Conservation (phyloP, 2,113 vertebrate species). For the Chauna torquata region DNA sequence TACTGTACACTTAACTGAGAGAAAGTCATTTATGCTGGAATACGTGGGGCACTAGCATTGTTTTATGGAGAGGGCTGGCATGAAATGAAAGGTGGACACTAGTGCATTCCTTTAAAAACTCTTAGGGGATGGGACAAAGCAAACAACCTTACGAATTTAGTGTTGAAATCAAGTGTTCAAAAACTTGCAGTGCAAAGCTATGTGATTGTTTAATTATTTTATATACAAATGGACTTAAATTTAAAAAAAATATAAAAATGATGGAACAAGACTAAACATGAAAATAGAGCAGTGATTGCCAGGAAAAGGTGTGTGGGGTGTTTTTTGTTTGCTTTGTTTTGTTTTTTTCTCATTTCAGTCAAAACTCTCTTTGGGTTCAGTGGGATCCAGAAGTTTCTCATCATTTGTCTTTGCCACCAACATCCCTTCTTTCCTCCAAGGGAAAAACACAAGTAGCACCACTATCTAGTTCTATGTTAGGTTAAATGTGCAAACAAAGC, state of each 20-base stretch:
- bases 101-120: not conserved
- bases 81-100: not conserved
- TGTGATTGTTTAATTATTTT: not conserved
- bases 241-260: not conserved
- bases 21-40: not conserved
- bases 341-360: not conserved
- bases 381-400: not conserved
- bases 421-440: not conserved
- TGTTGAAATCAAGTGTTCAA: not conserved
- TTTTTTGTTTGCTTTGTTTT: not conserved
- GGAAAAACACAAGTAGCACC: not conserved
- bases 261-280: accelerated
- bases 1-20: not conserved
- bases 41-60: not conserved
- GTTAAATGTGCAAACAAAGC: not conserved
- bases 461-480: not conserved
- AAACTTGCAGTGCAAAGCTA: not conserved
- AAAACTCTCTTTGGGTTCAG: not conserved
- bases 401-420: not conserved
- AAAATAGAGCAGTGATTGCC: not conserved
- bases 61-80: not conserved
- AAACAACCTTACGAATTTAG: not conserved
- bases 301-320: not conserved
- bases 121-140: not conserved
- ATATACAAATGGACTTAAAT: not conserved